A percentile compares a stretch with the other conserved stretches of the same genome.
These are phyloP conservation scores for Drosophila seguyi DNA, from an alignment of 1,140 invertebrate genomes.

Conservation along the genomic window DNA sequence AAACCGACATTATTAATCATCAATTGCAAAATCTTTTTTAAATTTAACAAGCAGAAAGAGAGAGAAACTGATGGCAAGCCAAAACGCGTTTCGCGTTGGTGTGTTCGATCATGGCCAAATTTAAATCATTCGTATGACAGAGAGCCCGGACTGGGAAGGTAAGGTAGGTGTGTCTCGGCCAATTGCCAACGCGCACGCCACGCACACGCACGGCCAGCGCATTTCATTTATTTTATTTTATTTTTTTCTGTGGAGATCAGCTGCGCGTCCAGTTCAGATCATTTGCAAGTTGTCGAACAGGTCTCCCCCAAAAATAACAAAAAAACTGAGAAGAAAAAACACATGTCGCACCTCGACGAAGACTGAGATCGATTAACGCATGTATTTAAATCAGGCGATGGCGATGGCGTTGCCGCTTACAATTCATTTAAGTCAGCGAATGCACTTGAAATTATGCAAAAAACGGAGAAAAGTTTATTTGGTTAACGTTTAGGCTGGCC, in stretches of 20 bases:
- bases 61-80: slow-evolving; percentile 20
- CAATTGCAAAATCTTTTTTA: slow-evolving; percentile 73
- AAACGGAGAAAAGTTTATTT: slow-evolving; percentile 21
- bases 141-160: slow-evolving; percentile 13
- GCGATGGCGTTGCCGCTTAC: slow-evolving; percentile 34
- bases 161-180: slow-evolving; percentile 71
- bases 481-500: neutral
- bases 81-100: slow-evolving; percentile 46
- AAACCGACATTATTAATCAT: slow-evolving; percentile 69
- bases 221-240: slow-evolving; percentile 5
- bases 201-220: slow-evolving; percentile 65
- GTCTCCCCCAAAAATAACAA: slow-evolving; percentile 32
- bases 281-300: slow-evolving; percentile 61
- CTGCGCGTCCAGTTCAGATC: slow-evolving; percentile 35
- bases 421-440: slow-evolving; percentile 44
- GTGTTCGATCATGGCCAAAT: slow-evolving; percentile 78
- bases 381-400: slow-evolving; percentile 66
- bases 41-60: slow-evolving; percentile 55
- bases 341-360: slow-evolving; percentile 39
- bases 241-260: slow-evolving; percentile 21
- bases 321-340: neutral
- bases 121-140: slow-evolving; percentile 34
- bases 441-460: slow-evolving; percentile 65
- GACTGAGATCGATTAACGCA: slow-evolving; percentile 43
- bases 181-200: slow-evolving; percentile 63